Base-by-base conservation (phyloP, 1,140 invertebrate species). In the Pseudoatta argentina region DNA sequence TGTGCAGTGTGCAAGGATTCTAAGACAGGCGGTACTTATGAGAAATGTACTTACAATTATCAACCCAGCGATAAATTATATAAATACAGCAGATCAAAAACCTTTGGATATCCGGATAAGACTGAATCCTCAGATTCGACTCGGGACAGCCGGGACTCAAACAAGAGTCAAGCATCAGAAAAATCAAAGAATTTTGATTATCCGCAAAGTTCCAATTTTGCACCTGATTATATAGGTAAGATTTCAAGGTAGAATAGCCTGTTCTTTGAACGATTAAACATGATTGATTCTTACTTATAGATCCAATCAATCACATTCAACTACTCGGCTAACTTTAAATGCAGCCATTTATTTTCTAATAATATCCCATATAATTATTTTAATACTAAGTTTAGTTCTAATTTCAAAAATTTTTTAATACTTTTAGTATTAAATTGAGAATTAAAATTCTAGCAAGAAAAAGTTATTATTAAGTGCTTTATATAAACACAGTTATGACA, bases 21-120 rank as follows among this genome's bases (percentile, higher is more conserved):
- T 0, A 96, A 97, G 92, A 97, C 96, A 0, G 97, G 97, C 24
- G 97, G 96, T 6, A 97, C 97, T 85, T 97, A 96, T 82, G 97
- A 98, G 94, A 96, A 96, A 51, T 97, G 97, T 89, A 96, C 96
- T 0, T 97, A 97, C 93, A 96, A 96, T 2, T 96, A 96, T 21
- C 96, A 96, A 87, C 97, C 97, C 0, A 96, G 96, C 88, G 97
- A 97, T 81, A 97, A 97, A 88, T 95, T 97, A 88, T 97, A 97
- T 92, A 96, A 97, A 67, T 97, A 96, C 91, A 94, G 88, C 4
- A 94, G 89, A 53, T 94, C 92, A 0, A 95, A 94, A 44, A 92
- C 86, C 16, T 95, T 95, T 48, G 95, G 95, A 0, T 64, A 73
- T 4, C 86, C 89, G 1, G 66, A 82, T n/a, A 61, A 69, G 12